These are phyloP conservation scores for Lamellibrachia columna DNA, from an alignment of 2,888 invertebrate species.

Conservation along the genomic window DNA sequence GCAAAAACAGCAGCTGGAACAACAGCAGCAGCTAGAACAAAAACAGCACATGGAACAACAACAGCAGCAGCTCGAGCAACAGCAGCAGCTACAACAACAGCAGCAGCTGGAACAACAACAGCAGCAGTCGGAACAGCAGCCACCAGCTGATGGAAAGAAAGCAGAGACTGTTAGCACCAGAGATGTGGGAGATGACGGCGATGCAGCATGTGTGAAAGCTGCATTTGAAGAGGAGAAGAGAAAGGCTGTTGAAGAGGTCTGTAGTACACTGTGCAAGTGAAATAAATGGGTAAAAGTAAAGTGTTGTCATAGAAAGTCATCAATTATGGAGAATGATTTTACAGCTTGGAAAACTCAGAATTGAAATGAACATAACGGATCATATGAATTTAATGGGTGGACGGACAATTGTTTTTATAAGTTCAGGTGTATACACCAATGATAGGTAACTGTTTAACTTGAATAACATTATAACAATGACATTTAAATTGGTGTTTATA, in stretches of 20 bases:
- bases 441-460: background rate
- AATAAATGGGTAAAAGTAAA: background rate
- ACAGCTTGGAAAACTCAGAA: background rate
- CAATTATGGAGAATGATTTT: background rate
- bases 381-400: background rate
- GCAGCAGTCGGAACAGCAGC: background rate
- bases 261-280: background rate
- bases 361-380: background rate
- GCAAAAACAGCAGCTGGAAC: background rate
- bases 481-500: background rate
- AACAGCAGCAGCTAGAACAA: background rate
- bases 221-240: constrained; percentile 47
- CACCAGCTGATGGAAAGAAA: background rate
- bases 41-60: background rate
- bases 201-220: constrained; percentile 31
- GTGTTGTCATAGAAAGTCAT: background rate
- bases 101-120: background rate
- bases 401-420: background rate
- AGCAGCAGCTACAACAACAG: background rate
- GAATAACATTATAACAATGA: background rate
- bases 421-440: background rate
- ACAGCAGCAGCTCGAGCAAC: background rate
- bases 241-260: constrained; percentile 38
- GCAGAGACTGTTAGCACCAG: background rate
- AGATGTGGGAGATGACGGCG: background rate